Evolutionary conservation across 2,113 vertebrate genomes (phyloP).

Genomic region (Felis catus): DNA sequence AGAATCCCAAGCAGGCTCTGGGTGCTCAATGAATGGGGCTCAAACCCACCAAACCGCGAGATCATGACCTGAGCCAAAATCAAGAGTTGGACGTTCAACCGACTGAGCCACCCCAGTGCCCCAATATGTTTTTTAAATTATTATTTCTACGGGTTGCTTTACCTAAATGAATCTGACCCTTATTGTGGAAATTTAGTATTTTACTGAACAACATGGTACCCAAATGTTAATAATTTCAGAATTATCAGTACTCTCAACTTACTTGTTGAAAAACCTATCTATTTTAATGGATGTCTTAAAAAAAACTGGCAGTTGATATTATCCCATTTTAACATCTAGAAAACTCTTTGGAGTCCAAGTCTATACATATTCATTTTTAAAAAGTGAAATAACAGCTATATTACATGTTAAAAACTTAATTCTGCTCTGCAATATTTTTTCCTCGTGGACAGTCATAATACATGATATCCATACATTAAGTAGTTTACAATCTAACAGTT

Average conservation of each 20-base stretch:
- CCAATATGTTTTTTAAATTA: neutral
- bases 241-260: neutral
- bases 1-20: no score
- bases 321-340: neutral
- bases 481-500: neutral
- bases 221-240: constrained; percentile 23
- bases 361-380: neutral
- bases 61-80: no score
- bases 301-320: neutral
- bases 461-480: neutral
- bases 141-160: constrained; percentile 10
- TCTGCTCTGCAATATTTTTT: neutral
- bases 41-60: no score
- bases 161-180: neutral
- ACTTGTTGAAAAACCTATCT: neutral
- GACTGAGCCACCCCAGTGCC: no score
- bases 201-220: neutral
- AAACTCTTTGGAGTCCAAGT: neutral
- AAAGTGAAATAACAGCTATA: constrained; percentile 30
- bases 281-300: neutral
- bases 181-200: neutral
- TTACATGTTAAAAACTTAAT: constrained; percentile 35
- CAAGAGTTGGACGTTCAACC: no score
- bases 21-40: no score
- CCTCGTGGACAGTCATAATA: neutral